These are phyloP conservation scores for Lytechinus pictus DNA, from an alignment of 35 echinoderm and acorn worm genomes.

Conservation along the genomic window DNA sequence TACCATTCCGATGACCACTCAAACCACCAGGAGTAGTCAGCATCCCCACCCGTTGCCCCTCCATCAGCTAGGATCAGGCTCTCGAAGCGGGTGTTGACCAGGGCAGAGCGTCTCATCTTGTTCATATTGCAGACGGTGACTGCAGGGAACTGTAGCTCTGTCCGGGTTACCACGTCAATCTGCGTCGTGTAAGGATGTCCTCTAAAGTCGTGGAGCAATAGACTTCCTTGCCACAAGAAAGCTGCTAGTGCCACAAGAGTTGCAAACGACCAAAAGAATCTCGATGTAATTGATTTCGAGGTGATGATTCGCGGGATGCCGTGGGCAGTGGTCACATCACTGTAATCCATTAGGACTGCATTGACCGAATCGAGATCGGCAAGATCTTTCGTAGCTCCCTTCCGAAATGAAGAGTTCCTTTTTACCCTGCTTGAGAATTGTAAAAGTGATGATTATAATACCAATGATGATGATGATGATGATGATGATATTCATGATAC, in stretches of 20 bases:
- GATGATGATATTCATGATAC: no score
- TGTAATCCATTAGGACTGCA: constrained; percentile 58
- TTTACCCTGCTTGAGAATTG: neutral
- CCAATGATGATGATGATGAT: no score
- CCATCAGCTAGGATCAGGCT: constrained; percentile 79
- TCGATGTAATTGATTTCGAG: constrained; percentile 37
- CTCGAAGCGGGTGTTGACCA: constrained; percentile 75
- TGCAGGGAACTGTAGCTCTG: constrained; percentile 72
- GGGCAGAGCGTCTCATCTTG: constrained; percentile 62
- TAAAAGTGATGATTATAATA: no score
- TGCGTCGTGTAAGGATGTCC: constrained; percentile 60
- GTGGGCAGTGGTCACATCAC: constrained; percentile 73
- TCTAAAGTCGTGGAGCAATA: constrained; percentile 59
- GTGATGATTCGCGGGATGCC: constrained; percentile 78
- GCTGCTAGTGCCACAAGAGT: constrained; percentile 44
- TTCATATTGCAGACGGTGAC: constrained; percentile 96
- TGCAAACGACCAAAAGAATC: constrained; percentile 69
- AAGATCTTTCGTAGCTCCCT: neutral
- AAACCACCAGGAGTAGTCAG: constrained; percentile 70
- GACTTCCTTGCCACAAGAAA: constrained; percentile 71
- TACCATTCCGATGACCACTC: constrained; percentile 68
- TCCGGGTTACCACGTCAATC: constrained; percentile 69
- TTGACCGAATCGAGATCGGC: neutral
- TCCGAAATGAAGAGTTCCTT: neutral
- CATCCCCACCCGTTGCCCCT: constrained; percentile 45